Evolutionary conservation across 2,797 vertebrate genomes (phyloP).

Genomic region (Heliangelus exortis): DNA sequence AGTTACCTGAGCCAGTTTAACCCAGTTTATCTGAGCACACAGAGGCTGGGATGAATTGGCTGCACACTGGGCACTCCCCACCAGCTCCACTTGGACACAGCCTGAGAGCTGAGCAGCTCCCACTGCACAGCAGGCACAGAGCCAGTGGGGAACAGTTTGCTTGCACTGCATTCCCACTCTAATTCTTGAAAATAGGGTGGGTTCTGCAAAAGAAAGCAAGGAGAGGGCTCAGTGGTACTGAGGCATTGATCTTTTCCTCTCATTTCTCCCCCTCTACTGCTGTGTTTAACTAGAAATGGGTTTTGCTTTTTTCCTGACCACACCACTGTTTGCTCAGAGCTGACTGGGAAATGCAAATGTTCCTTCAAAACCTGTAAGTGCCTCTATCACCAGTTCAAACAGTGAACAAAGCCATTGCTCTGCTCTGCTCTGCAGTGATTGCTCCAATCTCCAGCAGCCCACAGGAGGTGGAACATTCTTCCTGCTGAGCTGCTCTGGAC

Average conservation of each 20-base stretch:
- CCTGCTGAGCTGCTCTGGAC: not conserved
- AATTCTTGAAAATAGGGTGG: not conserved
- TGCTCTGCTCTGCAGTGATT: not conserved
- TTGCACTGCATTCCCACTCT: not conserved
- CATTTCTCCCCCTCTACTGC: not conserved
- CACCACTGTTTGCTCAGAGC: not conserved
- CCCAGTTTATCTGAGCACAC: not conserved
- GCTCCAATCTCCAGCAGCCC: not conserved
- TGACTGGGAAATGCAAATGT: not conserved
- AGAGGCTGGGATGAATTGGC: accelerated
- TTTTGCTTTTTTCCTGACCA: not conserved
- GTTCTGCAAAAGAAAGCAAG: not conserved
- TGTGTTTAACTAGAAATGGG: not conserved
- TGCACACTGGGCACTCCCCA: not conserved
- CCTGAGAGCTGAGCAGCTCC: not conserved
- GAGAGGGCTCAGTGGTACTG: accelerated
- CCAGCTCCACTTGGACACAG: not conserved
- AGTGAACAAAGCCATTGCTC: not conserved
- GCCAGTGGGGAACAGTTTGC: not conserved
- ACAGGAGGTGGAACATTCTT: not conserved
- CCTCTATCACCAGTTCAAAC: not conserved
- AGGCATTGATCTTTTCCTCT: not conserved
- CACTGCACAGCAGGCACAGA: not conserved
- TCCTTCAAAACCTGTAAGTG: not conserved
- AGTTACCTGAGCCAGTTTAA: too few species aligned